These are phyloP conservation scores for Baryphthengus martii DNA, from an alignment of 2,113 vertebrate genomes.

Conservation along the genomic window DNA sequence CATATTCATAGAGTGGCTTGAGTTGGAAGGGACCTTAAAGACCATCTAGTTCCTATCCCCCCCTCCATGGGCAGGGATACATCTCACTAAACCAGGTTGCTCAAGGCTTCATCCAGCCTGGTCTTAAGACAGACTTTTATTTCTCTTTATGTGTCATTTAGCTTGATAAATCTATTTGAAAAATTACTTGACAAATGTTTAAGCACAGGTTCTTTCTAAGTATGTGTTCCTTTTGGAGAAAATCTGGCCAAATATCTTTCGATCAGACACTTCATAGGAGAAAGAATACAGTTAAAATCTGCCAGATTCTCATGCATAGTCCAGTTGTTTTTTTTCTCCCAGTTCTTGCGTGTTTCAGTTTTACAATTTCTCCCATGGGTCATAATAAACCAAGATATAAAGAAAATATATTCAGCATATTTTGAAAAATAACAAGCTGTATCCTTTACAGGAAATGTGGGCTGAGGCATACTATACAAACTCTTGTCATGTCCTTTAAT, in stretches of 20 bases:
- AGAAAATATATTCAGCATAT: conserved; percentile 26
- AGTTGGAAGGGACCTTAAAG: neutral
- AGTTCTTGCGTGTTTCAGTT: neutral
- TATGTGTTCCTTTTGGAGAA: neutral
- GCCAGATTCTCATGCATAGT: neutral
- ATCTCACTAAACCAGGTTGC: neutral
- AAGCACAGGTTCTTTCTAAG: neutral
- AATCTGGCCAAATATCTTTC: neutral
- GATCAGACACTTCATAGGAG: neutral
- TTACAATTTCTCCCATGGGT: neutral
- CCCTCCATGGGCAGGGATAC: neutral
- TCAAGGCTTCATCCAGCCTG: neutral
- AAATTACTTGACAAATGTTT: neutral
- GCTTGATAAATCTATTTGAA: neutral
- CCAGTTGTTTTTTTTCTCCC: neutral
- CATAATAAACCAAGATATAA: conserved; percentile 10
- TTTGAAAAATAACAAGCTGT: conserved; percentile 50
- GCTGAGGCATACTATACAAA: neutral
- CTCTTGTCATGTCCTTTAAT: conserved; percentile 1
- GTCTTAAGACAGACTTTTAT: neutral
- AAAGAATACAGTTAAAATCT: neutral
- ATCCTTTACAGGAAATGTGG: conserved; percentile 11
- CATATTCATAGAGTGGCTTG: neutral
- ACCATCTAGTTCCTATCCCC: neutral
- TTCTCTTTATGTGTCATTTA: neutral